Evolutionary conservation across 1,140 invertebrate species (phyloP).

Genomic region (Diabrotica undecimpunctata): DNA sequence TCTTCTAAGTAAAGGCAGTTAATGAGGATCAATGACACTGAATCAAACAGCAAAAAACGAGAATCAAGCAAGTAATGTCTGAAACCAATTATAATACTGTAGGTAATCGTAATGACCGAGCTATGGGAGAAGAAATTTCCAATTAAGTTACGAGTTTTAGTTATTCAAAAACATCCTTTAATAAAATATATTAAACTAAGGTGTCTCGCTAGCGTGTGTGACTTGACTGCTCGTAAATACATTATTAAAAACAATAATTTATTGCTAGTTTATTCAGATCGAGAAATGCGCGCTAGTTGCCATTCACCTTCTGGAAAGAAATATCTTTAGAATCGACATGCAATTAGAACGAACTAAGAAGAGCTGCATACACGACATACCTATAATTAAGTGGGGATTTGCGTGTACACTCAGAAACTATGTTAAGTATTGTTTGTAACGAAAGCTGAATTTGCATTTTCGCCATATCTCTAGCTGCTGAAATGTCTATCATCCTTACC

Average conservation of each 20-base stretch:
- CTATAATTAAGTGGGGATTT: slow-evolving; percentile 32
- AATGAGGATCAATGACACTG: too few relatives aligned
- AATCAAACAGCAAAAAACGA: too few relatives aligned
- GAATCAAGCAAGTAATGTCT: too few relatives aligned
- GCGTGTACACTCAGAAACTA: slow-evolving; percentile 27
- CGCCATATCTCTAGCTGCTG: slow-evolving; percentile 6
- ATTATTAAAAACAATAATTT: slow-evolving; percentile 26
- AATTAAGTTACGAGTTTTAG: too few relatives aligned
- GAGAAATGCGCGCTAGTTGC: slow-evolving; percentile 14
- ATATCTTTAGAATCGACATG: slow-evolving; percentile 34
- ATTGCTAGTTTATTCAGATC: slow-evolving; percentile 20
- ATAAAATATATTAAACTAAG: too few relatives aligned
- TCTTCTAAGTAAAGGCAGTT: too few relatives aligned
- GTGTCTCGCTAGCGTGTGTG: too few relatives aligned
- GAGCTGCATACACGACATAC: slow-evolving; percentile 32
- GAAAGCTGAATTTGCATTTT: slow-evolving; percentile 14
- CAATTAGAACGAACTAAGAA: slow-evolving; percentile 35
- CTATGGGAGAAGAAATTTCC: too few relatives aligned
- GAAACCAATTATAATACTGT: too few relatives aligned
- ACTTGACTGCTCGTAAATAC: slow-evolving; percentile 4
- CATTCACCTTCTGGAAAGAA: slow-evolving; percentile 9
- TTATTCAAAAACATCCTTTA: too few relatives aligned
- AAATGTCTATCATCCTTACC: slow-evolving; percentile 4
- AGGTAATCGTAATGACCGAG: too few relatives aligned
- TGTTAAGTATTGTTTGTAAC: slow-evolving; percentile 15